Evolutionary conservation across 2,797 vertebrate species (phyloP), one percentile per base, ranked within the genome.

Genomic region (Chelon labrosus): DNA sequence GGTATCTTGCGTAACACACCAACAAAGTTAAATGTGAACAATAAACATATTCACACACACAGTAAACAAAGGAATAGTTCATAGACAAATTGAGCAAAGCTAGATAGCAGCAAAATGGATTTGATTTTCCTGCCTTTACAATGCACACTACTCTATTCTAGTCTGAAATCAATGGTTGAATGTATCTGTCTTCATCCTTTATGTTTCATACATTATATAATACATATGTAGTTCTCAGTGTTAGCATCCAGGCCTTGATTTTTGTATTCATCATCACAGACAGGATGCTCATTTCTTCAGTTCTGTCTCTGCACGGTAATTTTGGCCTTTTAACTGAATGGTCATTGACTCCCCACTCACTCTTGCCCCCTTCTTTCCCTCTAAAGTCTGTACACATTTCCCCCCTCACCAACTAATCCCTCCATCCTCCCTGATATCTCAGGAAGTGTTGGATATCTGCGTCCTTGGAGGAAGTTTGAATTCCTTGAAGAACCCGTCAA

Each of bases 341-440:
- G 91, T 87, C 90, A 91, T 89, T 91, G 91, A 92, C 92, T 82
- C 84, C 77, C 71, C 17, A 55, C 70, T 84, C 73, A 73, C 78
- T 82, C 79, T 75, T 77, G 50, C 62, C 70, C 85, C 74, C 75
- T 78, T 65, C 53, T 74, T 68, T 77, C 70, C 76, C 68, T 83
- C 83, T 74, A 54, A 85, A 80, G 73, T 87, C 73, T 86, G 85
- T 54, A 90, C 85, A 84, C 73, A 59, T 86, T 90, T 83, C 89
- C 79, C 85, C 84, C 72, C 73, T 85, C 84, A 57, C 83, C 76
- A 84, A 55, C 79, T 85, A 85, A 87, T 81, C 80, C 75, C 38
- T 85, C 80, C 79, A 85, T 80, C 85, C 85, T 87, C 72, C 73
- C 71, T 73, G 59, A 77, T 82, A 81, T 83, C 80, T 74, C 35